Base-by-base conservation (phyloP, 2,797 vertebrate species). In the Sebastolobus alascanus region DNA sequence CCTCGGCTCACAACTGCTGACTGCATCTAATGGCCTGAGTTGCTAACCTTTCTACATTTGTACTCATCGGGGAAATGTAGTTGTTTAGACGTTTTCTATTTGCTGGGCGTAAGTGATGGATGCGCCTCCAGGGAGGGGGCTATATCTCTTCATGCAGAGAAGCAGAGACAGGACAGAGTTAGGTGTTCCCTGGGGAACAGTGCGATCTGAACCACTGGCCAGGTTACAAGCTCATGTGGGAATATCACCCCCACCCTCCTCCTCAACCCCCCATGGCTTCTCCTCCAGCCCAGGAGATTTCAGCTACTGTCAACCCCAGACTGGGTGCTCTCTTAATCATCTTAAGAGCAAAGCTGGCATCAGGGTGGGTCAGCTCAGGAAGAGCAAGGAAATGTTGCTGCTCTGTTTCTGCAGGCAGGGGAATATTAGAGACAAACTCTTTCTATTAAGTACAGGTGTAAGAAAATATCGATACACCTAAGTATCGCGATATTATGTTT, bases 11-110 rank as follows among this genome's bases (percentile, higher is more conserved):
- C 89, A 85, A 90, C 82, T 90, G 90, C 92, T 94, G 91, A 93
- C 87, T 89, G 85, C 82, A 87, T 90, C 77, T 87, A 85, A 89
- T 84, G 75, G 85, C 81, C 78, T 20, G 74, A 89, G 89, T 89
- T 90, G 89, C 89, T 93, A 92, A 93, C 91, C 94, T 93, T 91
- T 91, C 86, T 88, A 84, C 87, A 91, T 90, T 92, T 88, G 83
- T 89, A 73, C 84, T 92, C 91, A 84, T 83, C 69, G 88, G 87
- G 88, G 92, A 92, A 91, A 94, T 92, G 85, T 82, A 94, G 90
- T 94, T 94, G 91, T 94, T 94, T 93, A 91, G 94, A 93, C 87
- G 89, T 90, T 93, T 95, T 93, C 68, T 92, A 82, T 93, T 92
- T 91, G 84, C 90, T 83, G 84, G 69, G 71, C 86, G 81, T 91